Conservation (phyloP, 1,140 invertebrate genomes). For the Aphelenchoides avenae region DNA sequence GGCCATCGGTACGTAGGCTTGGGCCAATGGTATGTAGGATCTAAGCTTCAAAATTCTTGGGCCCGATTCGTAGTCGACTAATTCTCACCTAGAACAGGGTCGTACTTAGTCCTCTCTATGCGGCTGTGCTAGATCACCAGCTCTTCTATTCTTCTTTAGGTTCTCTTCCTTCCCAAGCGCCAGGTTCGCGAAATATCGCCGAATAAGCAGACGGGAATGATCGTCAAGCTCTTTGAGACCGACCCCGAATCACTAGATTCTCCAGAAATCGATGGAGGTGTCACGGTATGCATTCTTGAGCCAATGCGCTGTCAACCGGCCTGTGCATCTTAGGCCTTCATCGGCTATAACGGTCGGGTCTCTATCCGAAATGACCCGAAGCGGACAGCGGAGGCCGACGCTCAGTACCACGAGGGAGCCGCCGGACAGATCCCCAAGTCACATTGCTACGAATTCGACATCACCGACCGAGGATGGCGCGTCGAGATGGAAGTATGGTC, state of each 20-base stretch:
- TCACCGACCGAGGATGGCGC: constrained; percentile 50
- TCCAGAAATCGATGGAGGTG: constrained; percentile 29
- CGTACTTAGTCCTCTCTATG: too few species aligned
- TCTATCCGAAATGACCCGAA: constrained; percentile 46
- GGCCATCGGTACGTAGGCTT: constrained; percentile 15
- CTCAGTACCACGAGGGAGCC: constrained; percentile 21
- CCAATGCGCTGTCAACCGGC: neutral
- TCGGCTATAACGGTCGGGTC: constrained; percentile 50
- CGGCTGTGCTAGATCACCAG: too few species aligned
- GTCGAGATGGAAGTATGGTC: constrained; percentile 50
- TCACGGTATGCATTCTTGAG: neutral
- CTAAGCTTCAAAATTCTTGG: neutral
- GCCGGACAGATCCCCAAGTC: constrained; percentile 30
- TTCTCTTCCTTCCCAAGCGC: constrained; percentile 41
- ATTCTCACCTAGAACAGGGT: constrained; percentile 1
- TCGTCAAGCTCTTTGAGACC: constrained; percentile 38
- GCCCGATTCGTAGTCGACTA: constrained; percentile 4
- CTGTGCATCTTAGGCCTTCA: constrained; percentile 43
- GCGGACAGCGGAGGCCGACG: constrained; percentile 15
- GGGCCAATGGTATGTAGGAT: too few species aligned
- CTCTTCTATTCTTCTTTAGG: constrained; percentile 21
- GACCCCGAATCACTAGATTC: constrained; percentile 22
- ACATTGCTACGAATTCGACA: constrained; percentile 42
- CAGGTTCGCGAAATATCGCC: constrained; percentile 30
- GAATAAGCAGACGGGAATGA: constrained; percentile 30